Percentiles rank a stretch among this genome's conserved stretches.
phyloP scores from a whole-genome alignment of 2,797 vertebrate species.

The Molossus molossus region DNA sequence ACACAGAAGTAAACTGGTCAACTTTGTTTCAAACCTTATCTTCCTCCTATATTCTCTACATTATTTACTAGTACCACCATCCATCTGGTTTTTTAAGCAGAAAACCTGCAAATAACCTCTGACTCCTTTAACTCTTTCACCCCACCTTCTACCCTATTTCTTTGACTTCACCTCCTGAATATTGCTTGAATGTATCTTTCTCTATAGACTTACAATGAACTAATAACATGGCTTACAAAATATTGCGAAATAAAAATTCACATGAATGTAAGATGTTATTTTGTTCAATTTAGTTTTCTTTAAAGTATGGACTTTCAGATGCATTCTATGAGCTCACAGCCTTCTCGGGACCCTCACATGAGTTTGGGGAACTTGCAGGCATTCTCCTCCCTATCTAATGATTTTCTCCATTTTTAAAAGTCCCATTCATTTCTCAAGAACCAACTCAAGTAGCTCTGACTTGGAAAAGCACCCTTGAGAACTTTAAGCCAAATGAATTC shows the following conservation, averaged over 20 bases:
- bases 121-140: neutral
- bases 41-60: neutral
- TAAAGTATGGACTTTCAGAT: neutral
- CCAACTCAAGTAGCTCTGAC: neutral
- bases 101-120: neutral
- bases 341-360: neutral
- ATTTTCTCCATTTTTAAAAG: neutral
- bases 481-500: constrained; percentile 62
- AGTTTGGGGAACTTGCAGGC: neutral
- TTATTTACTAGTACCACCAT: neutral
- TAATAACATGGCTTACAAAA: constrained; percentile 43
- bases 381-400: neutral
- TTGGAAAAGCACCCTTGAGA: constrained; percentile 43
- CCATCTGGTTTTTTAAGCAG: neutral
- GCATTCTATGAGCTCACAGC: neutral
- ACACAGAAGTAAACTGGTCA: neutral
- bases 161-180: neutral
- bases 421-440: constrained; percentile 45
- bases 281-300: neutral
- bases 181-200: neutral
- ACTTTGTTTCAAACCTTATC: neutral
- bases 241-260: neutral
- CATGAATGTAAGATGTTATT: neutral
- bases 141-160: neutral
- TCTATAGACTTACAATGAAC: neutral